phyloP scores from a whole-genome alignment of 2,113 vertebrate genomes.

The Poeciliopsis retropinna region DNA sequence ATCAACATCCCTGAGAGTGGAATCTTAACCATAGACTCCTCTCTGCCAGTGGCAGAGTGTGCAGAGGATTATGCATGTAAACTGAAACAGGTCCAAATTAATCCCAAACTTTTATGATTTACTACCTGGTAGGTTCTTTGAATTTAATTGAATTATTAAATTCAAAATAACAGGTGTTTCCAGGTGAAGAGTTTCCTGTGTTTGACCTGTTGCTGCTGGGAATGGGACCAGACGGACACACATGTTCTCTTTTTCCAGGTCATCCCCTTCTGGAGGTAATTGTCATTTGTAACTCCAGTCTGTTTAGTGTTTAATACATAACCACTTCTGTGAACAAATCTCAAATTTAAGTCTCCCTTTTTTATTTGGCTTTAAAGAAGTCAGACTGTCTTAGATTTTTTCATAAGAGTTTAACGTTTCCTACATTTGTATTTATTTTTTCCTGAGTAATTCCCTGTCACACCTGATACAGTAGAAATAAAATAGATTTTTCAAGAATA shows the following conservation, averaged over 20 bases:
- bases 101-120: not conserved
- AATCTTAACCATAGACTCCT: constrained; percentile 81
- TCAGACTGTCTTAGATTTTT: not conserved
- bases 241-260: constrained; percentile 91
- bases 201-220: constrained; percentile 92
- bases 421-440: not conserved
- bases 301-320: not conserved
- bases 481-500: not conserved
- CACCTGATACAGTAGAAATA: not conserved
- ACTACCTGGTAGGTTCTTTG: not conserved
- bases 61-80: constrained; percentile 87
- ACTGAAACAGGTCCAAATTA: constrained; percentile 82
- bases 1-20: constrained; percentile 81
- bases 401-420: not conserved
- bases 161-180: constrained; percentile 81
- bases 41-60: constrained; percentile 82
- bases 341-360: not conserved
- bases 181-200: constrained; percentile 80
- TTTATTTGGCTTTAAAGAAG: not conserved
- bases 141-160: not conserved
- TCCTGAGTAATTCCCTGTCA: not conserved
- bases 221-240: constrained; percentile 92
- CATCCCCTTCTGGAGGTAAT: constrained; percentile 90
- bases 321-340: not conserved
- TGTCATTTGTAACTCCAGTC: fast-evolving